Conservation (phyloP, 2,113 vertebrate species). For the Paramormyrops kingsleyae region DNA sequence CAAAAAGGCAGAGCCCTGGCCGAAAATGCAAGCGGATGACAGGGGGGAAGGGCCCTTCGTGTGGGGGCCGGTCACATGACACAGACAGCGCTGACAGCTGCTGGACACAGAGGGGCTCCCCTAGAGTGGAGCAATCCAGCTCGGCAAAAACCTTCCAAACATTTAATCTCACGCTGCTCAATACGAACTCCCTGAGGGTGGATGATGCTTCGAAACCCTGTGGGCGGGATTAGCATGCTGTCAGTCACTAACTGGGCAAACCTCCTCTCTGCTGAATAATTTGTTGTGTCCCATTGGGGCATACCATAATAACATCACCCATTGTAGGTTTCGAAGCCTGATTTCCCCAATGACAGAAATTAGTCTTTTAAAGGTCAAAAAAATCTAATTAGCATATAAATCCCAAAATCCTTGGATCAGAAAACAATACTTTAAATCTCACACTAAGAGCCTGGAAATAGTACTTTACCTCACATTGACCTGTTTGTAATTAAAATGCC, state of each 20-base stretch:
- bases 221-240: not conserved
- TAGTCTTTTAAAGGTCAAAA: not conserved
- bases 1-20: not conserved
- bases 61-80: not conserved
- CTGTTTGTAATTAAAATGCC: constrained; percentile 5
- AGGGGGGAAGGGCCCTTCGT: not conserved
- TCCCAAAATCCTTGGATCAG: not conserved
- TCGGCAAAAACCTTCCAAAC: not conserved
- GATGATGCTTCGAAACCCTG: not conserved
- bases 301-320: not conserved
- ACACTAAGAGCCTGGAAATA: not conserved
- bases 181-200: not conserved
- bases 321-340: not conserved
- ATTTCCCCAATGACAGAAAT: not conserved
- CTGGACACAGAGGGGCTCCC: not conserved
- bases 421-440: not conserved
- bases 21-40: not conserved
- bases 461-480: not conserved
- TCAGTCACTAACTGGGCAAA: not conserved
- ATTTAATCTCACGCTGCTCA: not conserved
- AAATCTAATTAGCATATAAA: not conserved
- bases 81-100: not conserved
- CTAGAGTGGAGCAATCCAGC: not conserved
- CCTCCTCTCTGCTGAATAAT: not conserved
- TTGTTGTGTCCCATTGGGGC: not conserved